These are phyloP conservation scores for Pseudochaenichthys georgianus DNA, from an alignment of 2,797 vertebrate species.

Conservation along the genomic window DNA sequence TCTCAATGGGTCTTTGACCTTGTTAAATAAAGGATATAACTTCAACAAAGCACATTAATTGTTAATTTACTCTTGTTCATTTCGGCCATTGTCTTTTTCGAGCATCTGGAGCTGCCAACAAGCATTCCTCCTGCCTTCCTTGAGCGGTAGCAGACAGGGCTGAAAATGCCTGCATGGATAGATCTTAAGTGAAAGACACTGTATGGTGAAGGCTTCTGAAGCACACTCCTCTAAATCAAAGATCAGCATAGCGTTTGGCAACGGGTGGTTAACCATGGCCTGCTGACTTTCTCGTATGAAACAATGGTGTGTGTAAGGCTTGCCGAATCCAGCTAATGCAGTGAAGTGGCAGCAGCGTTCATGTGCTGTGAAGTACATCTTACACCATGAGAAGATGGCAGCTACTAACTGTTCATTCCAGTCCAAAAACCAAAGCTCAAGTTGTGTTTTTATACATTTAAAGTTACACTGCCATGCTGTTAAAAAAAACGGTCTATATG, in stretches of 20 bases:
- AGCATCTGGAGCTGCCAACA: conserved; percentile 11
- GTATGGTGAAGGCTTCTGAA: conserved; percentile 23
- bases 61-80: background rate
- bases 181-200: conserved; percentile 38
- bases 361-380: conserved; percentile 47
- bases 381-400: conserved; percentile 18
- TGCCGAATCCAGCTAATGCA: conserved; percentile 34
- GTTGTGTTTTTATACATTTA: background rate
- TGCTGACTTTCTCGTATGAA: conserved; percentile 28
- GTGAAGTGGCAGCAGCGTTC: conserved; percentile 28
- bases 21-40: too few species aligned
- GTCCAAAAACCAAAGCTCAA: background rate
- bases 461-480: conserved; percentile 9
- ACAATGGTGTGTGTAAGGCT: conserved; percentile 28
- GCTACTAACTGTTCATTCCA: conserved; percentile 2
- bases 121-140: background rate
- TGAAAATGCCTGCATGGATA: conserved; percentile 48
- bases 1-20: too few species aligned
- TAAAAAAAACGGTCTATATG: background rate
- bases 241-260: conserved; percentile 24
- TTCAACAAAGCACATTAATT: background rate
- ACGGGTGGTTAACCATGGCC: conserved; percentile 53
- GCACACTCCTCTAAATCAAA: conserved; percentile 44
- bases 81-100: background rate
- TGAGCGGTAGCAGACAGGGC: conserved; percentile 16